Evolutionary conservation across 2,888 invertebrate species (phyloP).

Genomic region (Gymnocheta viridis): DNA sequence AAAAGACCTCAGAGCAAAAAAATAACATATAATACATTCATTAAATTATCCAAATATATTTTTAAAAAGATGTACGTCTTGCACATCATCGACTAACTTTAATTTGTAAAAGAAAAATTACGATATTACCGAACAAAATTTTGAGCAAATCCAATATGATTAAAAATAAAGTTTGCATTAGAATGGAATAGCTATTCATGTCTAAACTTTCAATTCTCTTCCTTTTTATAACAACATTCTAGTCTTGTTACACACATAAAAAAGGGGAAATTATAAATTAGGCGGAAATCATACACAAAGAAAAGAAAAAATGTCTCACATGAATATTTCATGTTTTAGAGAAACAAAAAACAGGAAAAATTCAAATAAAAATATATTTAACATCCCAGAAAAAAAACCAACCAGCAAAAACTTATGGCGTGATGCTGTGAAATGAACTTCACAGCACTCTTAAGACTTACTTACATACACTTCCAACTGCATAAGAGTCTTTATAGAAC

Average conservation of each 20-base stretch:
- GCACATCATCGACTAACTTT: too few species aligned
- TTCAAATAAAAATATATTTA: conserved; percentile 1
- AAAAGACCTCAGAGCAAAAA: not conserved
- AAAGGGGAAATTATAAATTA: conserved; percentile 73
- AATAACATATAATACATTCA: not conserved
- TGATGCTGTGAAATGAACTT: conserved; percentile 78
- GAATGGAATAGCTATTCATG: too few species aligned
- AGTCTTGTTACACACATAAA: conserved; percentile 51
- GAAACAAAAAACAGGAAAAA: not conserved
- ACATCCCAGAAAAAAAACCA: not conserved
- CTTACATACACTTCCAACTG: not conserved
- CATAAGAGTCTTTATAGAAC: conserved; percentile 1
- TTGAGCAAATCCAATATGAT: too few species aligned
- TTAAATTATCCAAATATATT: too few species aligned
- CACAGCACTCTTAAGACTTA: conserved; percentile 63
- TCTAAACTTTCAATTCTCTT: too few species aligned
- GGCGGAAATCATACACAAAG: conserved; percentile 50
- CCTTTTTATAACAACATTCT: not conserved
- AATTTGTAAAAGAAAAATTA: too few species aligned
- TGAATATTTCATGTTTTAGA: not conserved
- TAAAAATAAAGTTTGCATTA: too few species aligned
- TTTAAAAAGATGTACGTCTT: too few species aligned
- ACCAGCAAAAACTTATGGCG: conserved; percentile 75
- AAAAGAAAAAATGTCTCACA: not conserved
- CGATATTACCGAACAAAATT: too few species aligned